Conservation (phyloP, 2,888 invertebrate species). For the Trachelus stipa region DNA sequence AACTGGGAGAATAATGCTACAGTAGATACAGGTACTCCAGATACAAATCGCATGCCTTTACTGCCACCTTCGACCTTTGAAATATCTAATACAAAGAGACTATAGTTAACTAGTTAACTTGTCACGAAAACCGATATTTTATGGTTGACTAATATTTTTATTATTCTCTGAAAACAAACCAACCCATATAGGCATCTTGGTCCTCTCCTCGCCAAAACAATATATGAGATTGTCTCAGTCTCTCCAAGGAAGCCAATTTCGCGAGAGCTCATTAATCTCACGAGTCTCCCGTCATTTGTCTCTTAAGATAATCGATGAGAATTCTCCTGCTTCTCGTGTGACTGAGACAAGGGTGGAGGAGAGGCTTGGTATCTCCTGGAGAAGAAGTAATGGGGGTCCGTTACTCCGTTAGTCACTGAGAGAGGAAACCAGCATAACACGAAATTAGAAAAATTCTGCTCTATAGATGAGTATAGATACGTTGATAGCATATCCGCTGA, state of each 20-base stretch:
- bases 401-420: not conserved
- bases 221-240: not conserved
- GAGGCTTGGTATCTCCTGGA: not conserved
- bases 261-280: constrained; percentile 50
- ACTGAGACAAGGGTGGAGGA: not conserved
- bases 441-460: not conserved
- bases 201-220: not conserved
- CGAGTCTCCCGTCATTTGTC: constrained; percentile 52
- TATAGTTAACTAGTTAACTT: too few species aligned
- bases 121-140: not conserved
- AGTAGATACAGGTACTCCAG: not conserved
- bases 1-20: constrained; percentile 12
- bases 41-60: not conserved
- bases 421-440: not conserved
- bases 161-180: not conserved
- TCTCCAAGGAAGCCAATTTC: constrained; percentile 31
- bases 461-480: not conserved
- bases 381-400: not conserved
- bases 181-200: not conserved
- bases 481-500: constrained; percentile 5
- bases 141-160: not conserved
- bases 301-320: constrained; percentile 46
- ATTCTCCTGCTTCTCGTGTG: not conserved
- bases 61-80: not conserved
- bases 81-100: not conserved